Conservation (phyloP, 1,140 invertebrate species). For the Drosophila lacteicornis region DNA sequence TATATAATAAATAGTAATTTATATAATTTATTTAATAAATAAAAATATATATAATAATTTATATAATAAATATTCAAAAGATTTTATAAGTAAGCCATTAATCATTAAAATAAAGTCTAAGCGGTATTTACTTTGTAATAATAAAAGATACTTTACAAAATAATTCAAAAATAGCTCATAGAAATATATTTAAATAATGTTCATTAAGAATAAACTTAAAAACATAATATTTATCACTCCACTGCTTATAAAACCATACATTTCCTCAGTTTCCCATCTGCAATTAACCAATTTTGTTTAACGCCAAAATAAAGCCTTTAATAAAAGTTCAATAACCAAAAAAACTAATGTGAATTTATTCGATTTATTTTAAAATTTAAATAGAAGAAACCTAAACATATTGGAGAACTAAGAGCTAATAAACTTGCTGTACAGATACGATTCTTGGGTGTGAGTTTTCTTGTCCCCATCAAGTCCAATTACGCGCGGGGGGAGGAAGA, state of each 20-base stretch:
- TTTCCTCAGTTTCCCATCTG: not conserved
- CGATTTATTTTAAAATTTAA: conserved; percentile 17
- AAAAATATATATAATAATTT: too few relatives aligned
- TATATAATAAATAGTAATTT: too few relatives aligned
- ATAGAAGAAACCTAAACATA: conserved; percentile 21
- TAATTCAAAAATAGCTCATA: not conserved
- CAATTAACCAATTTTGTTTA: not conserved
- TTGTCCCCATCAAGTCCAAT: conserved; percentile 31
- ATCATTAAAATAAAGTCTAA: too few relatives aligned
- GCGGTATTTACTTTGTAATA: too few relatives aligned
- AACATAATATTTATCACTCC: not conserved
- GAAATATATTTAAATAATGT: not conserved
- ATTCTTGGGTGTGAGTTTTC: conserved; percentile 21
- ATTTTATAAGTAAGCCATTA: too few relatives aligned
- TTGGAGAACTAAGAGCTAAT: conserved; percentile 25
- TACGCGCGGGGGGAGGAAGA: not conserved
- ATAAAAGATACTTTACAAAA: too few relatives aligned
- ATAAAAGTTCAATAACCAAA: conserved; percentile 11
- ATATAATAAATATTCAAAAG: too few relatives aligned
- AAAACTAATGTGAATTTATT: conserved; percentile 18
- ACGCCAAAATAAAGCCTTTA: not conserved
- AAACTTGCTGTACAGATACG: conserved; percentile 40
- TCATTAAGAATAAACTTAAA: too few relatives aligned
- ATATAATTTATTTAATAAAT: too few relatives aligned
- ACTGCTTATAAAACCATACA: not conserved